Percentiles rank a stretch among this genome's conserved stretches.
These are phyloP conservation scores for Dreissena polymorpha DNA, from an alignment of 1,140 invertebrate species.

Conservation along the genomic window DNA sequence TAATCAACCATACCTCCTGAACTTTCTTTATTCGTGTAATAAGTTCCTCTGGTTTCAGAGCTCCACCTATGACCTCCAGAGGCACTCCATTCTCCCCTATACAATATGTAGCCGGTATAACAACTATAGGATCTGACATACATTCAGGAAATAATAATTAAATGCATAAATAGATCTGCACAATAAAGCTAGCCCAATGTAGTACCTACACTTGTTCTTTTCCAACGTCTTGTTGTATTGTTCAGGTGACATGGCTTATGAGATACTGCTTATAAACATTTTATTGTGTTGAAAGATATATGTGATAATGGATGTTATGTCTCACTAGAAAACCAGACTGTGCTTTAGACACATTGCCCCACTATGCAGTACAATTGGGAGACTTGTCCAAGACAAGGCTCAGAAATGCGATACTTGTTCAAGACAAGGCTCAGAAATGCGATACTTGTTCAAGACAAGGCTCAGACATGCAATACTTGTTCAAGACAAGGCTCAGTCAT, in stretches of 20 bases:
- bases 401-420: no score
- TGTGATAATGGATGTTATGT: no score
- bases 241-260: no score
- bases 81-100: slow-evolving; percentile 89
- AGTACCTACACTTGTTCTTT: neutral
- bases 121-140: slow-evolving; percentile 88
- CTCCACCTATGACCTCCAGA: slow-evolving; percentile 87
- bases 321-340: no score
- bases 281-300: no score
- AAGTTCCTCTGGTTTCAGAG: slow-evolving; percentile 70
- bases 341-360: no score
- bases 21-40: slow-evolving; percentile 75
- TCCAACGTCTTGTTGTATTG: neutral
- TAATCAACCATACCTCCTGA: slow-evolving; percentile 69
- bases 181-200: no score
- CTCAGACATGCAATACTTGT: neutral
- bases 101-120: slow-evolving; percentile 92
- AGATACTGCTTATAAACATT: no score
- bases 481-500: neutral
- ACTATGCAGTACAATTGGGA: no score
- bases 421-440: no score
- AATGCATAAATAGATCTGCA: neutral
- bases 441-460: neutral
- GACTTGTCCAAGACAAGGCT: no score
- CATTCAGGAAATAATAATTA: neutral